Percentiles rank a stretch among this genome's conserved stretches.
These are phyloP conservation scores for Loripinus fragilis DNA, from an alignment of 2,888 invertebrate genomes.

Conservation along the genomic window DNA sequence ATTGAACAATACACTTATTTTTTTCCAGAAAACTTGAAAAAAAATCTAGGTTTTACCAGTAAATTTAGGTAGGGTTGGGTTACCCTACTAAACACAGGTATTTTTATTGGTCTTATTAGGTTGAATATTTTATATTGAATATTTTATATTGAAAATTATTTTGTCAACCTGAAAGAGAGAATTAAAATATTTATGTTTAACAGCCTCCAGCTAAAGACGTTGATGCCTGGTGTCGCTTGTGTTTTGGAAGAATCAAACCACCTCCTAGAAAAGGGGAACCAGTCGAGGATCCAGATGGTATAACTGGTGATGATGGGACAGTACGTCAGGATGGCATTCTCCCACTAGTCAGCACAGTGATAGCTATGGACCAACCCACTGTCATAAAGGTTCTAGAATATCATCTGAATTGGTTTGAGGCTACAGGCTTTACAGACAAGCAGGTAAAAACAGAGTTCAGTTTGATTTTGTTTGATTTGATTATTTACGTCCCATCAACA, in stretches of 20 bases:
- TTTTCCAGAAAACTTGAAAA: too few species aligned
- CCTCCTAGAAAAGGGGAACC: slow-evolving; percentile 5
- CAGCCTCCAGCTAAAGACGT: slow-evolving; percentile 84
- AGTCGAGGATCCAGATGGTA: neutral
- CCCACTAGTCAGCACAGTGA: slow-evolving; percentile 83
- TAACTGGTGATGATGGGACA: slow-evolving; percentile 12
- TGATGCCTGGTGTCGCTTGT: slow-evolving; percentile 84
- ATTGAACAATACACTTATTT: too few species aligned
- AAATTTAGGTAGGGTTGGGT: too few species aligned
- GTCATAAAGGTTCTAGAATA: slow-evolving; percentile 85
- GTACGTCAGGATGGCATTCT: slow-evolving; percentile 72
- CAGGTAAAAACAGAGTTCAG: too few species aligned
- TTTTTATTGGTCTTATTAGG: too few species aligned
- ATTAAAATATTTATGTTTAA: too few species aligned
- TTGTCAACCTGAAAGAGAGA: too few species aligned
- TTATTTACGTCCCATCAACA: too few species aligned
- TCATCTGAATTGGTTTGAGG: slow-evolving; percentile 84
- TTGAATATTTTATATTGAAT: neutral
- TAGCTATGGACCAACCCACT: slow-evolving; percentile 84
- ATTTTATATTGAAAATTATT: too few species aligned
- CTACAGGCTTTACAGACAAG: slow-evolving; percentile 84
- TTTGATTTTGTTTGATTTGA: too few species aligned
- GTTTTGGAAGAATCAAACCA: slow-evolving; percentile 81
- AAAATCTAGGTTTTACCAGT: too few species aligned
- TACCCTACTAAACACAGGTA: too few species aligned